phyloP scores from a whole-genome alignment of 2,797 vertebrate species.

The Cyprinella venusta region DNA sequence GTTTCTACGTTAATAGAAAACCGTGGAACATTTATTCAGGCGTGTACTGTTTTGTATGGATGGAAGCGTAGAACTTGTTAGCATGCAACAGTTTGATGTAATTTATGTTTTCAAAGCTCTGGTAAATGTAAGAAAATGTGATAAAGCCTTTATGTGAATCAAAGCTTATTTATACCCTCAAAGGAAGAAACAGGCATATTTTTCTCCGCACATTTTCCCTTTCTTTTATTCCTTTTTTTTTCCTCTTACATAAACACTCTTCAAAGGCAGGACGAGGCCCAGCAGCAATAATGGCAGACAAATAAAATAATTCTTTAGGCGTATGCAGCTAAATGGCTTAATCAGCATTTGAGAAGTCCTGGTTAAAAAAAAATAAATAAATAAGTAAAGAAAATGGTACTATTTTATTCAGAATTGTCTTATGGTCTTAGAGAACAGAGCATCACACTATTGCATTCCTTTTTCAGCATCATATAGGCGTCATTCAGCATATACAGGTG shows the following conservation, averaged over 20 bases:
- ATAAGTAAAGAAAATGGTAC: background rate
- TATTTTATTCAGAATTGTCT: conserved; percentile 25
- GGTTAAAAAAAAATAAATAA: conserved; percentile 16
- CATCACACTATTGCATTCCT: background rate
- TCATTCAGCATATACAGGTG: background rate
- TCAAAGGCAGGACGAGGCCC: conserved; percentile 49
- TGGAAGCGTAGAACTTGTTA: conserved; percentile 30
- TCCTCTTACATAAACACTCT: conserved; percentile 47
- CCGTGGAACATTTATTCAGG: conserved; percentile 22
- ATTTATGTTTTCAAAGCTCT: conserved; percentile 46
- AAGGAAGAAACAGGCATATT: conserved; percentile 43
- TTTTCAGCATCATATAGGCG: background rate
- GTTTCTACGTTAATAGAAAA: background rate
- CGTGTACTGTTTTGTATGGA: conserved; percentile 16
- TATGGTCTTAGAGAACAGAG: background rate
- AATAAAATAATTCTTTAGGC: conserved; percentile 45
- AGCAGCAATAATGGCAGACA: conserved; percentile 42
- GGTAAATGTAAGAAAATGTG: conserved; percentile 44
- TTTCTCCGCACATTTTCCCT: conserved; percentile 36
- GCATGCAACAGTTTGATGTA: conserved; percentile 39
- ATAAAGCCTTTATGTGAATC: conserved; percentile 53
- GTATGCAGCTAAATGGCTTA: conserved; percentile 24
- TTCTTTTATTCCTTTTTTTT: conserved; percentile 31
- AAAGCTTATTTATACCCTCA: conserved; percentile 51
- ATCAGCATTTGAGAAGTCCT: conserved; percentile 41